Base-by-base conservation (phyloP, 2,113 vertebrate genomes). In the Elanus axillaris region DNA sequence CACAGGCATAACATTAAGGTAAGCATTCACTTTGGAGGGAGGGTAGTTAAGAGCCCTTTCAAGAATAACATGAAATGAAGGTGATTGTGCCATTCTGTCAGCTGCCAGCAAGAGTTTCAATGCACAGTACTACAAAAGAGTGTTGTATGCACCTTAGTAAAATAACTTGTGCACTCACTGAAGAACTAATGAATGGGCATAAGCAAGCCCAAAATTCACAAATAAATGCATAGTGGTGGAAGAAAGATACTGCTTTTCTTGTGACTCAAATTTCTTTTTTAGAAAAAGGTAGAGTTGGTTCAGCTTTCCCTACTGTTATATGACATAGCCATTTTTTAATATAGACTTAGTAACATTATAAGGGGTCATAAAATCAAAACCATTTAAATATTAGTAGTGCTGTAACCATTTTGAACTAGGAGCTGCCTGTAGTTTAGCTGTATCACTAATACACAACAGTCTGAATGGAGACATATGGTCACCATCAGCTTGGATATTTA, bases 381-480 rank as follows among this genome's bases (percentile, higher is more conserved):
- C 68, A 91, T 90, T 76, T 92, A 96, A 95, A 93, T 74, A 76
- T 76, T 74, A 78, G 77, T 56, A 85, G 62, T 91, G 63, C 59
- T 82, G 75, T 96, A 97, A 95, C n/a, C 40, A 90, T 96, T 96
- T 89, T 94, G 45, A 94, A 36, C 45, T 92, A 80, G 53, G 67
- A 96, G n/a, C 67, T 92, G 89, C 48, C 78, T 94, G 75, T 91
- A 96, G 86, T 88, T 97, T 94, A 96, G 75, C 75, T 90, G 50
- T 96, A 95, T 93, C 80, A 36, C 66, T 83, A 95, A 94, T 90
- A 96, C 73, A 88, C 67, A 91, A 94, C 48, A 63, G 68, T 96
- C 84, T 96, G 96, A 98, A 97, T 91, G 94, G 84, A 97, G 95
- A 97, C 97, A 97, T 98, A 98, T 97, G 97, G 97, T 96, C 97